Percentiles rank a stretch among this genome's conserved stretches.
phyloP scores from a whole-genome alignment of 2,113 vertebrate species.

The Notarius quadriscutis region DNA sequence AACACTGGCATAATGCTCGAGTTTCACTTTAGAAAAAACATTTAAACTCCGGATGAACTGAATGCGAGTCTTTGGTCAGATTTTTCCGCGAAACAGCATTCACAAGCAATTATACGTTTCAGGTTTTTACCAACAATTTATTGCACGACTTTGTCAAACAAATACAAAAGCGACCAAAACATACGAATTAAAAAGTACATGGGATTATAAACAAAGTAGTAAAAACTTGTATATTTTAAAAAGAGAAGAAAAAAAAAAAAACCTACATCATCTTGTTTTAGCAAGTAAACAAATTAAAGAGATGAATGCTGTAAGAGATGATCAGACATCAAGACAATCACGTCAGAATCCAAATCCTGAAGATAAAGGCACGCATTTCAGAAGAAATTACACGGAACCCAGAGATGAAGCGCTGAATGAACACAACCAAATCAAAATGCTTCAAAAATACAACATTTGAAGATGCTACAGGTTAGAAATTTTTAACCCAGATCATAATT shows the following conservation, averaged over 20 bases:
- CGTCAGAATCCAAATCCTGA: background rate
- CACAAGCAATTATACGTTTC: background rate
- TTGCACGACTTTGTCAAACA: background rate
- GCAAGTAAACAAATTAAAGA: background rate
- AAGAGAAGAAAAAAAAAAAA: background rate
- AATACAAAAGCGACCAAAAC: slow-evolving; percentile 9
- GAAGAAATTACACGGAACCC: background rate
- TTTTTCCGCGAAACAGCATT: background rate
- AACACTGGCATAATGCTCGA: no score
- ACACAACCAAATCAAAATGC: background rate
- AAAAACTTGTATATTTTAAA: background rate
- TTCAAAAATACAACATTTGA: no score
- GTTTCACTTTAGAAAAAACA: background rate
- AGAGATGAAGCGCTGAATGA: background rate
- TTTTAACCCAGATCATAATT: no score
- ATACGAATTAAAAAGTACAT: background rate
- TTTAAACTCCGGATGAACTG: background rate
- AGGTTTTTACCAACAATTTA: slow-evolving; percentile 24
- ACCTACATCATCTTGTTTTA: background rate
- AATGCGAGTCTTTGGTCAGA: background rate
- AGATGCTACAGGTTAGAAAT: no score
- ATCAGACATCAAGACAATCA: background rate
- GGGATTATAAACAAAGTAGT: background rate
- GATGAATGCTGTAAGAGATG: background rate
- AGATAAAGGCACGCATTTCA: slow-evolving; percentile 29